Conservation (phyloP, 2,888 invertebrate species). For the Apamea monoglypha region DNA sequence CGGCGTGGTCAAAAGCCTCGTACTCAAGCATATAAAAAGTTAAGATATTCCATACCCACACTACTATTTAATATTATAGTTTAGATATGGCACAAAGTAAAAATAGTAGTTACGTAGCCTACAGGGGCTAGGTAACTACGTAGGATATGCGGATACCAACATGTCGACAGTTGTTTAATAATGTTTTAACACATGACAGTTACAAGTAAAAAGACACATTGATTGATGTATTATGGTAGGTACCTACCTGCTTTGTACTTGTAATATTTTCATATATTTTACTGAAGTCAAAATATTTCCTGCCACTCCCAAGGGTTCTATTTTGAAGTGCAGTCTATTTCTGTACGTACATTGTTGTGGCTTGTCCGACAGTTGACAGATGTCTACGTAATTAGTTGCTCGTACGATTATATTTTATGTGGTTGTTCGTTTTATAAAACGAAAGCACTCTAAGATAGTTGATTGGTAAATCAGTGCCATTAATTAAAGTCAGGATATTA, state of each 20-base stretch:
- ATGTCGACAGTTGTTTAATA: constrained; percentile 14
- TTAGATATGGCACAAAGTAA: background rate
- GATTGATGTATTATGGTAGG: constrained; percentile 56
- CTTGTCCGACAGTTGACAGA: constrained; percentile 58
- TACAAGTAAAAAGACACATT: constrained; percentile 48
- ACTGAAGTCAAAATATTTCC: constrained; percentile 48
- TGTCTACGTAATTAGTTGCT: constrained; percentile 63
- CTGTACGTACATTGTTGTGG: constrained; percentile 65
- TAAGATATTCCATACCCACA: background rate
- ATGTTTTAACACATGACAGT: constrained; percentile 31
- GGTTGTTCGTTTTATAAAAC: constrained; percentile 9
- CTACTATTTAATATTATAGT: background rate
- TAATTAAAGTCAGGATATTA: background rate
- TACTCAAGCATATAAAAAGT: background rate
- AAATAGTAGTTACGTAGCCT: constrained; percentile 1
- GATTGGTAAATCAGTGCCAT: background rate
- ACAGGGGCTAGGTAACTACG: no score
- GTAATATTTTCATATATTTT: constrained; percentile 50
- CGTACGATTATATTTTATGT: constrained; percentile 35
- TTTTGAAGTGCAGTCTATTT: constrained; percentile 66
- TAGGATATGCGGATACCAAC: background rate
- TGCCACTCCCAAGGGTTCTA: constrained; percentile 68
- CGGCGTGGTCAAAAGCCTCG: no score
- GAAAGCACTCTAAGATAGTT: background rate
- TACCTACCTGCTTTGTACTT: constrained; percentile 22